phyloP scores from a whole-genome alignment of 2,797 vertebrate genomes.

The Podargus strigoides region DNA sequence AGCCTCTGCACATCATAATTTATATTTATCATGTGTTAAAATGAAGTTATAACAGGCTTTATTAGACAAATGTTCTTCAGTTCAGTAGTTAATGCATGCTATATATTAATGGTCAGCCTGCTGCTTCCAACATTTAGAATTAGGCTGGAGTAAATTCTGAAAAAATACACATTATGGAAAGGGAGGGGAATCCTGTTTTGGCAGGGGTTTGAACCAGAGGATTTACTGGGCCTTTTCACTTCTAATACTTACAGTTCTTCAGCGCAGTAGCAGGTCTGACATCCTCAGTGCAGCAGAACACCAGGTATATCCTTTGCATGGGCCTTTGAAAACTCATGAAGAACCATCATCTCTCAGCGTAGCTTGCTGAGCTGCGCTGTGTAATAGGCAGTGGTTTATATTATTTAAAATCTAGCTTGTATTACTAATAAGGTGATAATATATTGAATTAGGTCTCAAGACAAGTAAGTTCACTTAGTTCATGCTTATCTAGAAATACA shows the following conservation, averaged over 20 bases:
- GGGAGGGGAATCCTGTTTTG: neutral
- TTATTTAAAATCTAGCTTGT: neutral
- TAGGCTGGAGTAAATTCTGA: neutral
- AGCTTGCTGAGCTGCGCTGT: neutral
- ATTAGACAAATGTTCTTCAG: fast-evolving
- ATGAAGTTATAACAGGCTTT: neutral
- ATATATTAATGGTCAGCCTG: neutral
- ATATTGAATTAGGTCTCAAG: neutral
- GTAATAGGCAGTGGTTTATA: neutral
- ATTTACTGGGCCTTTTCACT: neutral
- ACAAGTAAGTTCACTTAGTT: neutral
- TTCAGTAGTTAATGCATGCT: neutral
- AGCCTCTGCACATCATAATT: neutral
- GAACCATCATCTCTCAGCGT: neutral
- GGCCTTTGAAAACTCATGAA: neutral
- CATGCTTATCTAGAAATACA: neutral
- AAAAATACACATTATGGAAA: neutral
- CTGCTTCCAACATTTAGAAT: neutral
- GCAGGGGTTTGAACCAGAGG: neutral
- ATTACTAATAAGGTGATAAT: neutral
- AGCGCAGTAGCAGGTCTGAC: neutral
- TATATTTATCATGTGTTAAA: neutral
- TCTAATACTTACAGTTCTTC: neutral
- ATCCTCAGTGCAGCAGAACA: neutral
- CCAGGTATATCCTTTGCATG: too few relatives aligned